Evolutionary conservation across 2,888 invertebrate genomes (phyloP).

Genomic region (Byasa hedistus): DNA sequence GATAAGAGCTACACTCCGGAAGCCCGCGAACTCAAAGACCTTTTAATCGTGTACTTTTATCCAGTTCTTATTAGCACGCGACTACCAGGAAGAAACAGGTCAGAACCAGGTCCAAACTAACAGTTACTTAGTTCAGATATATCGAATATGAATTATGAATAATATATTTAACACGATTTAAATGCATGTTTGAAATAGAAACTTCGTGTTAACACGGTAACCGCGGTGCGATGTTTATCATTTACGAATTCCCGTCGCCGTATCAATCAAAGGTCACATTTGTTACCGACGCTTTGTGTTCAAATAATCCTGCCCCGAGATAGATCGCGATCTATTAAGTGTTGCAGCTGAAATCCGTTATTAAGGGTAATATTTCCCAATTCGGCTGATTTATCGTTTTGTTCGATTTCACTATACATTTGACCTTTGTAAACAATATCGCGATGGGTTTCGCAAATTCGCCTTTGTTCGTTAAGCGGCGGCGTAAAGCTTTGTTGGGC

Average conservation of each 20-base stretch:
- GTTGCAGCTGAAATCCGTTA: constrained; percentile 18
- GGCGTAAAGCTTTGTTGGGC: constrained; percentile 40
- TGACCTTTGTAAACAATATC: constrained; percentile 57
- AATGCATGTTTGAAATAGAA: constrained; percentile 10
- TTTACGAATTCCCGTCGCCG: constrained; percentile 20
- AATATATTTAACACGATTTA: background rate
- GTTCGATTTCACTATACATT: constrained; percentile 46
- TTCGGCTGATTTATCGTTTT: constrained; percentile 36
- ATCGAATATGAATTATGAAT: background rate
- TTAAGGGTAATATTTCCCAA: constrained; percentile 28
- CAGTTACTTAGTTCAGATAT: too few relatives aligned
- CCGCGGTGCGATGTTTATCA: constrained; percentile 21
- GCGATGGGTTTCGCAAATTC: constrained; percentile 56
- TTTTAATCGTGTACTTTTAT: too few relatives aligned
- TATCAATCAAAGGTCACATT: constrained; percentile 29
- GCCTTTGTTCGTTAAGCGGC: constrained; percentile 50
- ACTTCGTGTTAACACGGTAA: constrained; percentile 20
- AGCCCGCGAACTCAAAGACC: too few relatives aligned
- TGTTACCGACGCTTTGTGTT: constrained; percentile 6
- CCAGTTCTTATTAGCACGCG: too few relatives aligned
- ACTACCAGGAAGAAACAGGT: too few relatives aligned
- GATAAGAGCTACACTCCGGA: too few relatives aligned
- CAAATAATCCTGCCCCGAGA: constrained; percentile 19
- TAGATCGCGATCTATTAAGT: constrained; percentile 21
- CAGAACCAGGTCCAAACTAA: too few relatives aligned